Evolutionary conservation across 2,113 vertebrate species (phyloP).

Genomic region (Periophthalmodon schlosseri): DNA sequence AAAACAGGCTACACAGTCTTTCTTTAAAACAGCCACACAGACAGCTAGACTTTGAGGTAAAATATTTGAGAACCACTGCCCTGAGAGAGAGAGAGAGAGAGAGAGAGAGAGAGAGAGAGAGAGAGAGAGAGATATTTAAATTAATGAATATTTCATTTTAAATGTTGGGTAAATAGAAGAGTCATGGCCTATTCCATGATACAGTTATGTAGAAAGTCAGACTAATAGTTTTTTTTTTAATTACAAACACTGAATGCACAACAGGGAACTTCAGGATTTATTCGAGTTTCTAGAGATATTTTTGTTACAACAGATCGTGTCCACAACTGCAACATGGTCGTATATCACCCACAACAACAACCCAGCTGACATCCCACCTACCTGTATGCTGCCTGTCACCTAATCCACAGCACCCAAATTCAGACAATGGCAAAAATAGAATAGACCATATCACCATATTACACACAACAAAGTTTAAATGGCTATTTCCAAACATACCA

Average conservation of each 20-base stretch:
- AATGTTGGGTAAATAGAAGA: too few relatives aligned
- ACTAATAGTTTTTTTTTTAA: too few relatives aligned
- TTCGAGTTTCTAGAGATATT: neutral
- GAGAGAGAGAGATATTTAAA: too few relatives aligned
- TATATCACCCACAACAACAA: neutral
- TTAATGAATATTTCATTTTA: too few relatives aligned
- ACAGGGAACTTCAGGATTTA: neutral
- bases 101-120: too few relatives aligned
- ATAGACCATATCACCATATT: neutral
- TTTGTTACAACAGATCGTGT: neutral
- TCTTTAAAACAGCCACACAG: neutral
- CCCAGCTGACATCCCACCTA: neutral
- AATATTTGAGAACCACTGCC: neutral
- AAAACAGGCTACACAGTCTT: too few relatives aligned
- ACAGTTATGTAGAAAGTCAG: too few relatives aligned
- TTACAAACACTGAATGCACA: neutral
- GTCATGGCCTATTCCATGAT: too few relatives aligned
- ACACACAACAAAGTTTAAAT: conserved; percentile 18
- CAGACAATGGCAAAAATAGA: neutral
- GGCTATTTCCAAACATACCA: neutral
- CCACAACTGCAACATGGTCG: neutral
- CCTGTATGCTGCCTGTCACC: neutral
- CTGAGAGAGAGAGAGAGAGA: too few relatives aligned
- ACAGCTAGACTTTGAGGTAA: neutral
- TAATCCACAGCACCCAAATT: neutral